A percentile compares a stretch with the other conserved stretches of the same genome.
Evolutionary conservation across 2,113 vertebrate species (phyloP).

Genomic region (Grammomys surdaster): DNA sequence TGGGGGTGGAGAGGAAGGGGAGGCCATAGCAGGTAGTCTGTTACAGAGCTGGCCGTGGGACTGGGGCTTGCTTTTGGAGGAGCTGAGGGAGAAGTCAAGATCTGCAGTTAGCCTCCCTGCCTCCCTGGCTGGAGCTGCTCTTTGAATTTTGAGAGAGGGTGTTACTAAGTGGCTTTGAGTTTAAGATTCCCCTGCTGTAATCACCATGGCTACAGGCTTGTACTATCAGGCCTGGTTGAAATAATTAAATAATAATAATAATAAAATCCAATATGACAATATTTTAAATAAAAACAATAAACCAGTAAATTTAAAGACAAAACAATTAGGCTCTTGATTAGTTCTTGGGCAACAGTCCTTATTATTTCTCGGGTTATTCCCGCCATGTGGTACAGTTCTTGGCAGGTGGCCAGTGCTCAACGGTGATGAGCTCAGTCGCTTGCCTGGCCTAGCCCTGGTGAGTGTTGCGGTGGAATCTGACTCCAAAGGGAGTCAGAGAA

Average conservation of each 20-base stretch:
- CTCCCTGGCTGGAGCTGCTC: not conserved
- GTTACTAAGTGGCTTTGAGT: not conserved
- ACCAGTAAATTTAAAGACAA: slow-evolving; percentile 33
- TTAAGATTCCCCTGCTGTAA: not conserved
- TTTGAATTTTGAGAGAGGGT: not conserved
- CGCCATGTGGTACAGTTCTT: not conserved
- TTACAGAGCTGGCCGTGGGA: too few species aligned
- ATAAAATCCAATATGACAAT: slow-evolving; percentile 29
- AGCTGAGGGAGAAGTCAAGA: not conserved
- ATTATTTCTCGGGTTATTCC: not conserved
- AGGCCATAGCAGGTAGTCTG: not conserved
- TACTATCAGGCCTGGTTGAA: not conserved
- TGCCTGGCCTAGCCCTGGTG: not conserved
- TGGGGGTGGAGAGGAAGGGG: not conserved
- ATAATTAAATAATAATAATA: slow-evolving; percentile 34
- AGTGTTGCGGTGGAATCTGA: not conserved
- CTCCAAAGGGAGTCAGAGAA: not conserved
- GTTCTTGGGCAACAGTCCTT: not conserved
- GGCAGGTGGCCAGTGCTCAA: not conserved
- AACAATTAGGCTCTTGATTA: slow-evolving; percentile 33
- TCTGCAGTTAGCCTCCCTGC: not conserved
- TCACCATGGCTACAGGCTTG: not conserved
- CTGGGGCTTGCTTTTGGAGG: not conserved
- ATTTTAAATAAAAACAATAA: slow-evolving; percentile 44
- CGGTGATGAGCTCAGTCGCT: not conserved